Evolutionary conservation across 2,888 invertebrate genomes (phyloP).

Genomic region (Ochlodes sylvanus): DNA sequence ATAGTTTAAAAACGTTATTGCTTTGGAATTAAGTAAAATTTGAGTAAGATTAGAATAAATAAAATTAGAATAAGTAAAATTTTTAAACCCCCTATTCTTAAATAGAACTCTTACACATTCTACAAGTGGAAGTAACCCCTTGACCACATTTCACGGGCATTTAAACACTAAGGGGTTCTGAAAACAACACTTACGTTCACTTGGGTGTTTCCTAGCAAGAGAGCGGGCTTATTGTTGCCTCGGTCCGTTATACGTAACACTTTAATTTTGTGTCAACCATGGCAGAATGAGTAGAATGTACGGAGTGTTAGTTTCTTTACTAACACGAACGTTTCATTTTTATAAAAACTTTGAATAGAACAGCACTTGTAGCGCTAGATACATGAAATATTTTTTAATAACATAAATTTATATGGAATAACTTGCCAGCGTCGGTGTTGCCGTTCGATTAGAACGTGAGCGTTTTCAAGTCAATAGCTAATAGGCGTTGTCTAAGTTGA

Average conservation of each 20-base stretch:
- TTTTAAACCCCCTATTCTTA: not conserved
- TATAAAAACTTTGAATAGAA: constrained; percentile 9
- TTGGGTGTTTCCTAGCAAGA: constrained; percentile 14
- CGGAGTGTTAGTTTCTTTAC: no score
- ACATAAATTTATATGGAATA: no score
- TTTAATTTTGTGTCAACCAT: constrained; percentile 15
- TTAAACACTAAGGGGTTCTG: constrained; percentile 42
- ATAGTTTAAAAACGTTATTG: no score
- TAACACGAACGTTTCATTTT: no score
- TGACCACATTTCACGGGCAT: constrained; percentile 45
- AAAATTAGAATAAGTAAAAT: no score
- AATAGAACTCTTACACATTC: constrained; percentile 3
- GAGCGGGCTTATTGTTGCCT: constrained; percentile 21
- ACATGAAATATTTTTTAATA: no score
- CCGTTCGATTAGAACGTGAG: no score
- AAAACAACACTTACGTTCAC: constrained; percentile 35
- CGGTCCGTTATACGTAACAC: not conserved
- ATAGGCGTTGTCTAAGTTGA: no score
- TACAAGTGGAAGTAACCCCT: constrained; percentile 33
- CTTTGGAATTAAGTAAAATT: no score
- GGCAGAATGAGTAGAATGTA: constrained; percentile 1
- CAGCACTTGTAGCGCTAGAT: not conserved
- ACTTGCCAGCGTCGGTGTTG: no score
- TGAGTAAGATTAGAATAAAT: no score
- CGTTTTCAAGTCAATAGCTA: no score